Conservation (phyloP, 1,140 invertebrate species). For the Nebria ingens region DNA sequence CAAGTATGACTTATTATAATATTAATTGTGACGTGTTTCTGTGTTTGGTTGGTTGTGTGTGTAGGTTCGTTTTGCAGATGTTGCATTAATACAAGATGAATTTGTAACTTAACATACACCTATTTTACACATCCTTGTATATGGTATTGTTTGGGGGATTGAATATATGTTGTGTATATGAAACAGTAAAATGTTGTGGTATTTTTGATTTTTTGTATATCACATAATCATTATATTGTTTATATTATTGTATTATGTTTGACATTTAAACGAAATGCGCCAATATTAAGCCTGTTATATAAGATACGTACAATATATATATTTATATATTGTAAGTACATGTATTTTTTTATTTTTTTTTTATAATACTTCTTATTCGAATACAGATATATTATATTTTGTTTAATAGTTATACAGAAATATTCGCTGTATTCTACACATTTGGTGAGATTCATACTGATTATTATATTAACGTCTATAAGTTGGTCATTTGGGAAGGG, state of each 20-base stretch:
- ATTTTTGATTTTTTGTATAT: background rate
- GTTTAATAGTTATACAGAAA: constrained; percentile 3
- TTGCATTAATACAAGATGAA: background rate
- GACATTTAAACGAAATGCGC: background rate
- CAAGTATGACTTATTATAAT: constrained; percentile 3
- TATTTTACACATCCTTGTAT: background rate
- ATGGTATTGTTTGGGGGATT: background rate
- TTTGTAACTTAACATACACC: background rate
- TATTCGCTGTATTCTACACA: constrained; percentile 6
- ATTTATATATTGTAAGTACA: background rate
- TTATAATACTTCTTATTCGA: constrained; percentile 1
- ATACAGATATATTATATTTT: constrained; percentile 5
- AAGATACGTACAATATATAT: constrained; percentile 5
- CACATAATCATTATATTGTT: background rate
- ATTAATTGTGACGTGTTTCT: background rate
- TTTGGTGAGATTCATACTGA: no score
- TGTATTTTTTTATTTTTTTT: no score
- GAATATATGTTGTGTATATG: background rate
- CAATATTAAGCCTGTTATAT: constrained; percentile 1
- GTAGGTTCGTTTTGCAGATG: background rate
- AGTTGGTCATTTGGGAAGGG: background rate
- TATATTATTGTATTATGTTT: background rate
- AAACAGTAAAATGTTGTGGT: no score
- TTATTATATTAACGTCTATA: no score
- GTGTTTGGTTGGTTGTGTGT: background rate